phyloP scores from a whole-genome alignment of 2,797 vertebrate species.

The Sciurus vulgaris region DNA sequence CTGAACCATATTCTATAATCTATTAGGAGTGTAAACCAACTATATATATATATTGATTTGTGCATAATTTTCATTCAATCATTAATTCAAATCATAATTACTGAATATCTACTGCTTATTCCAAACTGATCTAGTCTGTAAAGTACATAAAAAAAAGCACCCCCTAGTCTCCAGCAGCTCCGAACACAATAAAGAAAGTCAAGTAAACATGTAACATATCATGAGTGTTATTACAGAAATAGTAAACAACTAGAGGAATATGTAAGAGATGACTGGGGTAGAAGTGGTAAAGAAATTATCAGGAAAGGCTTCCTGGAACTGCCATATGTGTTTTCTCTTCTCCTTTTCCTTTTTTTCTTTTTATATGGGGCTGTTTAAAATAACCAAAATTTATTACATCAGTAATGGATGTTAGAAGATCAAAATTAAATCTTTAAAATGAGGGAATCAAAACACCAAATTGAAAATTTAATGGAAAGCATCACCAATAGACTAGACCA shows the following conservation, averaged over 20 bases:
- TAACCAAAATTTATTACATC: not conserved
- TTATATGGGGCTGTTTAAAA: not conserved
- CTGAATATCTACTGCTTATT: not conserved
- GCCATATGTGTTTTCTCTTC: not conserved
- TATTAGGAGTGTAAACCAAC: not conserved
- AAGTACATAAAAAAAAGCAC: not conserved
- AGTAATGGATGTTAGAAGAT: not conserved
- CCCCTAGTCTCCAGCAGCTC: not conserved
- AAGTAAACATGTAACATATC: not conserved
- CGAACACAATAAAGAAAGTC: conserved; percentile 8
- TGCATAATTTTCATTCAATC: conserved; percentile 9
- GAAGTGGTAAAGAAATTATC: not conserved
- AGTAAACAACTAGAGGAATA: not conserved
- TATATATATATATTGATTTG: conserved; percentile 14
- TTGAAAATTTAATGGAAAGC: too few relatives aligned
- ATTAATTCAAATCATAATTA: conserved; percentile 20
- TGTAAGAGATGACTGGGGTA: not conserved
- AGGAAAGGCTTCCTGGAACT: conserved; percentile 6
- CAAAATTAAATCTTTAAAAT: not conserved
- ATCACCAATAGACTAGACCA: too few relatives aligned
- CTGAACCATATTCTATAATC: conserved; percentile 11
- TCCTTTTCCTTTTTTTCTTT: not conserved
- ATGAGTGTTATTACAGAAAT: not conserved
- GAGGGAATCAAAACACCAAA: too few relatives aligned
- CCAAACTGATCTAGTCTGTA: not conserved